Evolutionary conservation across 2,113 vertebrate genomes (phyloP).

Genomic region (Hucho hucho): DNA sequence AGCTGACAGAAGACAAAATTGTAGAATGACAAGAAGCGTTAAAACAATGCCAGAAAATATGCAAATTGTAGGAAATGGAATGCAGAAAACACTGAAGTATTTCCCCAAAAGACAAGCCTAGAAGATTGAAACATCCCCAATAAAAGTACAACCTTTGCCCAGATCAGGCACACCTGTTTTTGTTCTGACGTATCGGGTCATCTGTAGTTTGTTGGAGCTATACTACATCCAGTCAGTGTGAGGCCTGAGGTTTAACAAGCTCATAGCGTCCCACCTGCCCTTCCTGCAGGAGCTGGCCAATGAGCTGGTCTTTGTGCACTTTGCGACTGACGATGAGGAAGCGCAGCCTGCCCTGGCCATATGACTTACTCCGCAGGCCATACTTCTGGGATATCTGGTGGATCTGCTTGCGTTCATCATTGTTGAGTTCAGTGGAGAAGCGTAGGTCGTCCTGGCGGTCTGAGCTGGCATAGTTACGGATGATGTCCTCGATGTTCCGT

Average conservation of each 20-base stretch:
- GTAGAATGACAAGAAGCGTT: slow-evolving; percentile 47
- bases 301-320: slow-evolving; percentile 88
- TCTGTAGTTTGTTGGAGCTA: slow-evolving; percentile 13
- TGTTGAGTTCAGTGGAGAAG: slow-evolving; percentile 92
- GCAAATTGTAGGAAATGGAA: slow-evolving; percentile 50
- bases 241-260: slow-evolving; percentile 89
- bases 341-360: slow-evolving; percentile 85
- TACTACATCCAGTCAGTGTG: slow-evolving; percentile 60
- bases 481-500: slow-evolving; percentile 91
- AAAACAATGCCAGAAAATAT: slow-evolving; percentile 24
- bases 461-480: slow-evolving; percentile 89
- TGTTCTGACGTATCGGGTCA: slow-evolving; percentile 35
- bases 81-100: slow-evolving; percentile 54
- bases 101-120: slow-evolving; percentile 40
- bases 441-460: slow-evolving; percentile 91
- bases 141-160: slow-evolving; percentile 25
- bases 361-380: slow-evolving; percentile 92
- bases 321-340: slow-evolving; percentile 93
- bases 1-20: slow-evolving; percentile 27
- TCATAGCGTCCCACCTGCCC: slow-evolving; percentile 95
- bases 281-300: slow-evolving; percentile 92
- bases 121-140: slow-evolving; percentile 40
- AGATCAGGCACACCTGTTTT: slow-evolving; percentile 34
- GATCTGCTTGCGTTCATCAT: slow-evolving; percentile 93
- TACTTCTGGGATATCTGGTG: slow-evolving; percentile 93